phyloP scores from a whole-genome alignment of 2,888 invertebrate species.

The Trissolcus brochymenae region DNA sequence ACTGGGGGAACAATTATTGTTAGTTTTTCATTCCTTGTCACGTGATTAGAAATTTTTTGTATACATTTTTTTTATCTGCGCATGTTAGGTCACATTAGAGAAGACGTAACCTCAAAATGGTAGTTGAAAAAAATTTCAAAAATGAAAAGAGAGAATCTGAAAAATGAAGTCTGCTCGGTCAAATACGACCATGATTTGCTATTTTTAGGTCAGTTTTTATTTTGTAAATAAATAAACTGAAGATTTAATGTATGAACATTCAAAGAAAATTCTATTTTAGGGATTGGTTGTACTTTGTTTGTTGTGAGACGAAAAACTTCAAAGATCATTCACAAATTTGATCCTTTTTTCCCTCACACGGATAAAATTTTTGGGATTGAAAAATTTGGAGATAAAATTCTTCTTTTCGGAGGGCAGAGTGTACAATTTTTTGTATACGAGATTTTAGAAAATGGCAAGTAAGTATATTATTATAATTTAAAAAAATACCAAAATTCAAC shows the following conservation, averaged over 20 bases:
- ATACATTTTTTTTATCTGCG: too few relatives aligned
- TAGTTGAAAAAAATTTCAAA: neutral
- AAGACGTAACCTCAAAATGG: too few relatives aligned
- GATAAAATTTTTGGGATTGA: conserved; percentile 70
- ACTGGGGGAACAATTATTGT: too few relatives aligned
- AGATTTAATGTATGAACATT: neutral
- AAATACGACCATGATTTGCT: conserved; percentile 63
- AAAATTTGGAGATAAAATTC: conserved; percentile 62
- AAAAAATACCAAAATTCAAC: too few relatives aligned
- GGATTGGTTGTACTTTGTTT: conserved; percentile 66
- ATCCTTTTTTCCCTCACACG: conserved; percentile 62
- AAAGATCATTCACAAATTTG: conserved; percentile 59
- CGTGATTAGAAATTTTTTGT: too few relatives aligned
- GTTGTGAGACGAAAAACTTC: conserved; percentile 55
- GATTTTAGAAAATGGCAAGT: conserved; percentile 56
- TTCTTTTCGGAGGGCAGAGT: conserved; percentile 68
- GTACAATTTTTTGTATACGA: conserved; percentile 62
- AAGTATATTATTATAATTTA: too few relatives aligned
- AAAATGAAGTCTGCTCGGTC: conserved; percentile 68
- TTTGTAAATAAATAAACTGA: neutral
- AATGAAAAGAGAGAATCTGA: conserved; percentile 58
- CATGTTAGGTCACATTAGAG: neutral
- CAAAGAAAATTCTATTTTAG: conserved; percentile 58
- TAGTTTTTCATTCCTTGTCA: too few relatives aligned
- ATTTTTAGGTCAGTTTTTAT: conserved; percentile 66